Evolutionary conservation across 2,888 invertebrate genomes (phyloP), one percentile per base, ranked within the genome.

Genomic region (Netelia melanura): DNA sequence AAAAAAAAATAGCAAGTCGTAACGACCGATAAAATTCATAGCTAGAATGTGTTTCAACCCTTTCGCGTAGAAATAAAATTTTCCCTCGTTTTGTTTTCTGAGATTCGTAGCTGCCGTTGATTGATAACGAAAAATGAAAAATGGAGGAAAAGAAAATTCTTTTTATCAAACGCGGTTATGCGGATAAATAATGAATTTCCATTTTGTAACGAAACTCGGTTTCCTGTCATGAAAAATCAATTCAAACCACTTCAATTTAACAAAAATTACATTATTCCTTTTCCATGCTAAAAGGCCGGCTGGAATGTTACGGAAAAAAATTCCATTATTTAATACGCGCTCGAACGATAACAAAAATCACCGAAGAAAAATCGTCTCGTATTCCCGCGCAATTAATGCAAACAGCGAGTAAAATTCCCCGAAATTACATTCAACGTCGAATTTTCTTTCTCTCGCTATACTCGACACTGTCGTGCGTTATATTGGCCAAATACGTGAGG

Each of bases 1-100:
- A 75, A 25, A 17, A 61, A 43, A 58, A 61, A 72, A 38, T 9
- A 61, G 8, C 17, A 10, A n/a, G 44, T 38, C 38, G 38, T 38
- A 44, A 62, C 14, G 44, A 61, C 25, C 48, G 44, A 65, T 6
- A 65, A 52, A 71, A 79, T 71, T 11, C 38, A 3, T 68, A 17
- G 38, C 17, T 30, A 30, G 17, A 58, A 43, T 68, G 48, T 70
- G 14, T 48, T 9, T 62, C 61, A 9, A 38, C 21, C 21, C 17
- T 44, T 54, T 43, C n/a, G 30, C 58, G 68, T 44, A 48, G 30
- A 48, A 77, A 23, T 17, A 1, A 62, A 9, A 9, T 21, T 58
- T 54, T 54, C 3, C 17, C n/a, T 52, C 52, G 48, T 9, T 30
- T 2, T 14, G 70, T 38, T 62, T 48, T n/a, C 3, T 61, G 62